Conservation (phyloP, 1,140 invertebrate species). For the Steinernema khuongi region DNA sequence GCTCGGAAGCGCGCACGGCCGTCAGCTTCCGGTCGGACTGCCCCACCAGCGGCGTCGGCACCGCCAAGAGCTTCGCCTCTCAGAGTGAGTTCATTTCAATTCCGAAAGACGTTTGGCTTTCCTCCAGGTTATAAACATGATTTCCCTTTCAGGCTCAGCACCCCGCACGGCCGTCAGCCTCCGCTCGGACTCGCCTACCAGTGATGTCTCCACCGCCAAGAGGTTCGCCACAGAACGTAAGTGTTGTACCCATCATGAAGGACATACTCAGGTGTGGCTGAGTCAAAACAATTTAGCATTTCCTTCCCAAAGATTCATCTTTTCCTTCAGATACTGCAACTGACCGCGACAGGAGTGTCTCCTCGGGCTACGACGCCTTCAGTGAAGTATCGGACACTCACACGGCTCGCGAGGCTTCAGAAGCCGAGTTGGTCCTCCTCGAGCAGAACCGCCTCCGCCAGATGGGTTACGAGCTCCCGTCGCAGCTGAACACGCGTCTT, state of each 20-base stretch:
- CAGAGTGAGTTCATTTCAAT: too few relatives aligned
- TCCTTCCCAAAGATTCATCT: too few relatives aligned
- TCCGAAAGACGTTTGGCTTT: too few relatives aligned
- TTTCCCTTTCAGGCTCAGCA: not conserved
- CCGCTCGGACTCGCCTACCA: not conserved
- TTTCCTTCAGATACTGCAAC: not conserved
- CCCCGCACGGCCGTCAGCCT: not conserved
- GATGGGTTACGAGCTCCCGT: not conserved
- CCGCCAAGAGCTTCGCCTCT: not conserved
- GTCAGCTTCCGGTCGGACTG: not conserved
- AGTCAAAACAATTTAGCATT: too few relatives aligned
- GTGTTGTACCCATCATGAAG: too few relatives aligned
- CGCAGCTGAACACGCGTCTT: not conserved
- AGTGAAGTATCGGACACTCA: not conserved
- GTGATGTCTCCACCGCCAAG: not conserved
- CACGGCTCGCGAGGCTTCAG: not conserved
- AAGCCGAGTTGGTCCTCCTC: not conserved
- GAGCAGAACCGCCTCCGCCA: not conserved
- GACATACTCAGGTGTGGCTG: too few relatives aligned
- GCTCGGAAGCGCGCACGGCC: not conserved
- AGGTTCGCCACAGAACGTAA: not conserved
- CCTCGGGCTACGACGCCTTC: slow-evolving; percentile 4
- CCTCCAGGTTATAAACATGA: too few relatives aligned
- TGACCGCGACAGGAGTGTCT: not conserved
- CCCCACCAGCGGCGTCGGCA: not conserved